Base-by-base conservation (phyloP, 2,888 invertebrate species). In the Raillietiella orientalis region DNA sequence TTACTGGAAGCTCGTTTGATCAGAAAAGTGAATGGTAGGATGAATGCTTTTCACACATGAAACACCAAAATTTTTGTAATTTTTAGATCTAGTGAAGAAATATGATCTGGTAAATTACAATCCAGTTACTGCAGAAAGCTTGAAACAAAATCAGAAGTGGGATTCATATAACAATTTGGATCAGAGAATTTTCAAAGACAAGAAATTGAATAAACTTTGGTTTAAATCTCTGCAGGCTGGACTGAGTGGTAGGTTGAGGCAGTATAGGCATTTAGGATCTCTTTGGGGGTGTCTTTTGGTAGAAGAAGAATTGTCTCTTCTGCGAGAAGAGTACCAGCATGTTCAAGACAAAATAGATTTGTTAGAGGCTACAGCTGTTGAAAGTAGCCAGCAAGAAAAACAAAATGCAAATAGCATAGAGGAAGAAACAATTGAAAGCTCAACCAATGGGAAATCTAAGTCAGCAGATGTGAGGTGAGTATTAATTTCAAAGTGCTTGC, bases 281-380 rank as follows among this genome's bases (percentile, higher is more conserved):
- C 27, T 9, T 26, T 10, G 12, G 4, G 8, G 13, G 12, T 5
- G n/a, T 14, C 26, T 8, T 8, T 31, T 17, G 14, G 8, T 21
- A 54, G 59, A 61, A 31, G 66, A 70, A 34, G 82, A 87, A 46
- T 43, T 87, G 23, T 52, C 62, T 30, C 61, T 72, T 1, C 45
- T 87, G 10, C 69, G 66, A 39, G 71, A 82, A 42, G 87, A 87
- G 46, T 82, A 87, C 40, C 48, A 50, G 12, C 82, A 84, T 43
- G 79, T 87, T 40, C 77, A 84, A 43, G 70, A 79, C 35, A 84
- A 82, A 49, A 62, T 84, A 25, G 71, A 82, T n/a, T n/a, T n/a
- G n/a, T n/a, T n/a, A n/a, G n/a, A n/a, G n/a, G n/a, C n/a, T n/a
- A n/a, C n/a, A n/a, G n/a, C n/a, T n/a, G n/a, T n/a, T n/a, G n/a